Percentiles rank a stretch among this genome's conserved stretches.
These are phyloP conservation scores for Sebastiscus albofasciatus DNA, from an alignment of 2,797 vertebrate genomes.

Conservation along the genomic window DNA sequence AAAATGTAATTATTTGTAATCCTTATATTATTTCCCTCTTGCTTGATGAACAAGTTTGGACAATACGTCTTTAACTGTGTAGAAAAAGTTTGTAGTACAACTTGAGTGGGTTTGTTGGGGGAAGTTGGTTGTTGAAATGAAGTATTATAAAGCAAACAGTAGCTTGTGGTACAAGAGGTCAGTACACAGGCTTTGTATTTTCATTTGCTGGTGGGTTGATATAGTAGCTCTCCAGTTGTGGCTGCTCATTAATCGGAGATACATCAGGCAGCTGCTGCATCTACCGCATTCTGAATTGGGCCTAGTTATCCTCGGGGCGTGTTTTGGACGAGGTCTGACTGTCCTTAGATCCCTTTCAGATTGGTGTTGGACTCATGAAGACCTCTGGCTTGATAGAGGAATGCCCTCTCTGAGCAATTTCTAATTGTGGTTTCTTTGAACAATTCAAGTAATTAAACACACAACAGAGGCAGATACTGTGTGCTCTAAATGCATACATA, in stretches of 20 bases:
- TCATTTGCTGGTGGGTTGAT: background rate
- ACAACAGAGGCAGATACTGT: background rate
- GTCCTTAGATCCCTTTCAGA: background rate
- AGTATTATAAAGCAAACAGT: no score
- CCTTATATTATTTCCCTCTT: background rate
- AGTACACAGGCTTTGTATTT: background rate
- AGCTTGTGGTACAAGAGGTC: background rate
- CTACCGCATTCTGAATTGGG: background rate
- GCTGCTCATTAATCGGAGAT: background rate
- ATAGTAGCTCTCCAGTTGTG: background rate
- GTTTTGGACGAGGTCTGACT: background rate
- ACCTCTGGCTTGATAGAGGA: background rate
- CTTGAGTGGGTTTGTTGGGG: background rate
- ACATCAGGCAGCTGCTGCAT: background rate
- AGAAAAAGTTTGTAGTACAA: background rate
- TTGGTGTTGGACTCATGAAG: background rate
- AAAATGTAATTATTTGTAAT: background rate
- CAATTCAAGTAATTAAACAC: constrained; percentile 1
- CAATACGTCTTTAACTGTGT: background rate
- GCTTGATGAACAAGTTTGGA: background rate
- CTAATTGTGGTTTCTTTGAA: background rate
- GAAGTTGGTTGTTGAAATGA: background rate
- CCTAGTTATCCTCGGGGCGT: background rate
- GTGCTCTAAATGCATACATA: background rate
- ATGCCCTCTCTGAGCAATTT: background rate